Base-by-base conservation (phyloP, 2,113 vertebrate species). In the Castor canadensis region DNA sequence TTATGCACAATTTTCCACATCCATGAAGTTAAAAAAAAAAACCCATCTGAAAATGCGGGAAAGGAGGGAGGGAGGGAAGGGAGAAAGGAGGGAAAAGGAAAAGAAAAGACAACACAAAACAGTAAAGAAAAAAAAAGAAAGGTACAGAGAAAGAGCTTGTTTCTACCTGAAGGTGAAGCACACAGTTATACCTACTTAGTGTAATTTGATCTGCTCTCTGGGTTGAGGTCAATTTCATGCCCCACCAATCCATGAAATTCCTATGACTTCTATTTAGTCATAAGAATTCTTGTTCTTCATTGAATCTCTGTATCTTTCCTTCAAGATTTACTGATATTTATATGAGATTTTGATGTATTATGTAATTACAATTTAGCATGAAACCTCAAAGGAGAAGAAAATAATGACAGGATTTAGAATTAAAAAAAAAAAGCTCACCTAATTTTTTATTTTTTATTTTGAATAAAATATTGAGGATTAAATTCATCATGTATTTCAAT, bases 381-480 rank as follows among this genome's bases (percentile, higher is more conserved):
- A 88, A 62, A 66, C 30, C 56, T 87, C 17, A 52, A 89, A 75
- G 30, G 6, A 93, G 30, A 60, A 82, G 40, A 89, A 87, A 92
- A 67, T 47, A 87, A 90, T 22, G n/a, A 87, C 85, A 83, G 16
- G 9, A 43, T 9, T 73, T 1, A 4, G 60, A 12, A 32, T 49
- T n/a, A 16, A 64, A 16, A 66, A 17, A 86, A 64, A 91, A 96
- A 66, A 20, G 38, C 11, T 94, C 49, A 40, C 5, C 3, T 67
- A 66, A 89, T 82, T 87, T 87, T 56, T 45, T 30, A 35, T 43
- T 69, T 93, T 89, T 73, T 6, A 93, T 92, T 72, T 47, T 62
- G 26, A 94, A 13, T 71, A 45, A 22, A 87, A 85, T 22, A 9
- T 56, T 80, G 24, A 90, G n/a, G 85, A 45, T 6, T 87, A 83